Conservation (phyloP, 2,888 invertebrate genomes). For the Xestia c-nigrum region DNA sequence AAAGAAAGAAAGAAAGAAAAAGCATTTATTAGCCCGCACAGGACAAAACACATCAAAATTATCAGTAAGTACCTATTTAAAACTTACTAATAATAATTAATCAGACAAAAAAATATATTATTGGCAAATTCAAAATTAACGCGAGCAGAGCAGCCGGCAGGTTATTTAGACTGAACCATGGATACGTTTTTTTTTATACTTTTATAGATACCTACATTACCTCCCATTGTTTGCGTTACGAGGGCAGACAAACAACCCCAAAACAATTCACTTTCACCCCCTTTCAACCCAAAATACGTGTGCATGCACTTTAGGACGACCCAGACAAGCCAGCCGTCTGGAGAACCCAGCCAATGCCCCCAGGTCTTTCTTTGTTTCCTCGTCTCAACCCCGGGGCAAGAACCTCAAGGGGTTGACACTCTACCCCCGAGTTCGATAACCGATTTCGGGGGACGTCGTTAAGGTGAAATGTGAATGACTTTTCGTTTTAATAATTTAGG, state of each 20-base stretch:
- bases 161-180: too few relatives aligned
- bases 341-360: conserved; percentile 44
- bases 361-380: conserved; percentile 54
- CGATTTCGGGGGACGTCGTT: conserved; percentile 21
- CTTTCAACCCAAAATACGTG: conserved; percentile 28
- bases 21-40: too few relatives aligned
- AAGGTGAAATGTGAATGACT: conserved; percentile 7
- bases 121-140: too few relatives aligned
- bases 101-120: too few relatives aligned
- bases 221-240: too few relatives aligned
- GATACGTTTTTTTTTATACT: too few relatives aligned
- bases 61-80: too few relatives aligned
- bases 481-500: conserved; percentile 3
- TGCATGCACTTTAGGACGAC: conserved; percentile 24
- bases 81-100: too few relatives aligned
- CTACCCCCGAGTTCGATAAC: conserved; percentile 11
- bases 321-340: conserved; percentile 45
- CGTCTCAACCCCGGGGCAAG: conserved; percentile 21
- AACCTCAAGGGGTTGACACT: conserved; percentile 1
- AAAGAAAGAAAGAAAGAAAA: too few relatives aligned
- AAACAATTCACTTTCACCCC: background rate
- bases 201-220: too few relatives aligned
- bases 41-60: too few relatives aligned
- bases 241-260: background rate
- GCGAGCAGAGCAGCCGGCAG: too few relatives aligned